Percentiles rank a stretch among this genome's conserved stretches.
Conservation (phyloP, 2,888 invertebrate genomes). For the Drosophila sordidula region DNA sequence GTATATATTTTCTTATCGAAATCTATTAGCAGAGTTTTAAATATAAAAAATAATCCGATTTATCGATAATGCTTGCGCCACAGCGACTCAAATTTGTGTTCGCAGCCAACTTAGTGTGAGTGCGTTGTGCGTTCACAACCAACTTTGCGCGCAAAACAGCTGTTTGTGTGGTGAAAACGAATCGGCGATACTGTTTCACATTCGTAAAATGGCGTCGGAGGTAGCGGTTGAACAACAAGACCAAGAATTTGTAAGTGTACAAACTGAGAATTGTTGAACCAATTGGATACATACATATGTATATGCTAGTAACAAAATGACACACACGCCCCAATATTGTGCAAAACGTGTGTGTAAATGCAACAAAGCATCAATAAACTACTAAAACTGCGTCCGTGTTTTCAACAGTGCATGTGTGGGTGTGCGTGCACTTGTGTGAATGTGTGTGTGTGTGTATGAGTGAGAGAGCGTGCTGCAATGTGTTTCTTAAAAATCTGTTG, state of each 20-base stretch:
- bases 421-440: constrained; percentile 31
- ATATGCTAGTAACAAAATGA: constrained; percentile 33
- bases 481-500: constrained; percentile 47
- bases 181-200: constrained; percentile 54
- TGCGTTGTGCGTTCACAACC: constrained; percentile 37
- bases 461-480: constrained; percentile 40
- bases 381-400: constrained; percentile 63
- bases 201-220: constrained; percentile 69
- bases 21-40: too few species aligned
- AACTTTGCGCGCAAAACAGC: constrained; percentile 51
- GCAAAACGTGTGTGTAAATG: constrained; percentile 16
- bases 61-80: neutral
- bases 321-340: constrained; percentile 34
- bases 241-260: constrained; percentile 64
- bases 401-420: constrained; percentile 35
- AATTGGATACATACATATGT: constrained; percentile 42
- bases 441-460: constrained; percentile 27
- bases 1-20: too few species aligned
- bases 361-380: constrained; percentile 28
- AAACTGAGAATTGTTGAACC: constrained; percentile 51
- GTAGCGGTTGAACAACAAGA: constrained; percentile 68
- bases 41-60: too few species aligned
- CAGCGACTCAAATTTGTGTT: neutral
- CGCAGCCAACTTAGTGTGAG: constrained; percentile 35
- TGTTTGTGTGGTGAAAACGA: constrained; percentile 58